Evolutionary conservation across 2,888 invertebrate genomes (phyloP).

Genomic region (Chaetogeoica ovagalla): DNA sequence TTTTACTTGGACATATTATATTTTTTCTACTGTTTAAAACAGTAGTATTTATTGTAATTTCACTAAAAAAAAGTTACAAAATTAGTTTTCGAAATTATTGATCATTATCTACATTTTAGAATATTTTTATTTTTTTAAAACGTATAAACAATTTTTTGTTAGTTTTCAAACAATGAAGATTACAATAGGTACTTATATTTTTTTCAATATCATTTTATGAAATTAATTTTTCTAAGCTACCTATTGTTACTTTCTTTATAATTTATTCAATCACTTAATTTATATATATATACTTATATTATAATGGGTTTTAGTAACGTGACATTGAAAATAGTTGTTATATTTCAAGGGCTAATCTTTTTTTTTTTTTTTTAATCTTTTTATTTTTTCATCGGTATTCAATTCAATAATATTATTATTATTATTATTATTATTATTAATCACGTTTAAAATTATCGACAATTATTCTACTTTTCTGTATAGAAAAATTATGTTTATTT

Average conservation of each 20-base stretch:
- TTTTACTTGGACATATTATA: no score
- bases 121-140: neutral
- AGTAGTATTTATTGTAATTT: neutral
- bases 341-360: neutral
- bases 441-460: neutral
- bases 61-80: neutral
- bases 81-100: neutral
- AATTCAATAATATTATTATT: no score
- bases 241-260: neutral
- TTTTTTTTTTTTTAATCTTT: no score
- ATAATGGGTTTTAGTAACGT: neutral
- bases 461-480: neutral
- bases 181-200: no score
- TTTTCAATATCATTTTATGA: neutral
- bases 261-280: neutral
- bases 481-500: neutral
- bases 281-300: no score
- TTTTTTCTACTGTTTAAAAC: neutral
- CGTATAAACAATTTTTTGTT: neutral
- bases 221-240: neutral
- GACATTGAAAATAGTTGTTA: conserved; percentile 8
- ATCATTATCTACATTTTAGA: neutral
- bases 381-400: neutral
- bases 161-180: neutral
- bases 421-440: neutral